These are phyloP conservation scores for Zoanthus sansibaricus DNA, from an alignment of 92 coral and sea anemone genomes.

Conservation along the genomic window DNA sequence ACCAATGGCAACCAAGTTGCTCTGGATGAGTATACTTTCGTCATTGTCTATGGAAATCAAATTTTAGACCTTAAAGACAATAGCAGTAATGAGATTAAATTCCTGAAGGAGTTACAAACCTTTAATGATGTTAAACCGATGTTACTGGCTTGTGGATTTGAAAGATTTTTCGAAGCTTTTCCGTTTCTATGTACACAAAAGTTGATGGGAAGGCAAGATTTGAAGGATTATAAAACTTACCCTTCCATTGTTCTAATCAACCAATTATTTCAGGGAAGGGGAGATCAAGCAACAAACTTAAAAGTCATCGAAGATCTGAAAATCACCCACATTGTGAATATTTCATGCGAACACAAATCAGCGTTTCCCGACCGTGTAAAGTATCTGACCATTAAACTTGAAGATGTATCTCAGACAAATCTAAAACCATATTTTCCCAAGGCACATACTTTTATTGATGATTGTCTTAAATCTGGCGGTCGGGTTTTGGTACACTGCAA, in stretches of 20 bases:
- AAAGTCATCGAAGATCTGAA: slow-evolving; percentile 74
- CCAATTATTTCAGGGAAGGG: slow-evolving; percentile 91
- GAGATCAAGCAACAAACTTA: slow-evolving; percentile 90
- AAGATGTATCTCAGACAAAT: slow-evolving; percentile 88
- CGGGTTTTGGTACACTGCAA: slow-evolving; percentile 94
- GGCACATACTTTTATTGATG: slow-evolving; percentile 74
- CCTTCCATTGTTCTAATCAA: slow-evolving; percentile 87
- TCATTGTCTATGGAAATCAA: slow-evolving; percentile 81
- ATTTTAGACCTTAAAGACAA: slow-evolving; percentile 49
- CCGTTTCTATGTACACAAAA: slow-evolving; percentile 89
- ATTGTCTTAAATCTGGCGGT: slow-evolving; percentile 79
- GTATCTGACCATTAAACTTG: slow-evolving; percentile 89
- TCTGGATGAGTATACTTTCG: slow-evolving; percentile 81
- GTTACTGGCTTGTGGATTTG: slow-evolving; percentile 75
- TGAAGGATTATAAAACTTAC: slow-evolving; percentile 69
- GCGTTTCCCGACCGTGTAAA: slow-evolving; percentile 88
- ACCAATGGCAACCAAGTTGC: slow-evolving; percentile 52
- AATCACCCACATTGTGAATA: slow-evolving; percentile 89
- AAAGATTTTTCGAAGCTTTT: slow-evolving; percentile 68
- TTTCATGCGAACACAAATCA: slow-evolving; percentile 82
- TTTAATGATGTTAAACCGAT: slow-evolving; percentile 73
- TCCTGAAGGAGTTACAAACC: slow-evolving; percentile 77
- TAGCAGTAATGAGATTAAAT: slow-evolving; percentile 64
- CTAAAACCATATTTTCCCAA: slow-evolving; percentile 79
- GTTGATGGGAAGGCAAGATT: slow-evolving; percentile 64